Base-by-base conservation (phyloP, 2,888 invertebrate species). In the Caenorhabditis becei region DNA sequence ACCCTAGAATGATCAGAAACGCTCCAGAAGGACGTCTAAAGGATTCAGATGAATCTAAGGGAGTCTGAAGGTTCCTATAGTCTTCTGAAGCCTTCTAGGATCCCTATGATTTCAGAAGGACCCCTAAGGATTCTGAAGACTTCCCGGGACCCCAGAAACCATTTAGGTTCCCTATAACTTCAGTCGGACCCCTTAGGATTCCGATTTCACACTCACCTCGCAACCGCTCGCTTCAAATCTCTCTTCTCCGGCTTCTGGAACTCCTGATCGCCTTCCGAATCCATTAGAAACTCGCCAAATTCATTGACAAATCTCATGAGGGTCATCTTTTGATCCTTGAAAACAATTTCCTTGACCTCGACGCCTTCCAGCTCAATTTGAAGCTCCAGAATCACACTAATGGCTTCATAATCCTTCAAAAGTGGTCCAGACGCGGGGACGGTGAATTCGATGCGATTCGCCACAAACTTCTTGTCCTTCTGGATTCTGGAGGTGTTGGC, bases 171-270 rank as follows among this genome's bases (percentile, higher is more conserved):
- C n/a, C n/a, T n/a, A n/a, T n/a, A n/a, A n/a, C n/a, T n/a, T n/a
- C n/a, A n/a, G n/a, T n/a, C n/a, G n/a, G 20, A 47, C 7, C n/a
- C 5, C 23, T 20, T 32, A 20, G 18, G 1, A 18, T 10, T 18
- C 20, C 5, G 7, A 8, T 8, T 62, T n/a, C n/a, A n/a, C n/a
- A n/a, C n/a, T n/a, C n/a, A 67, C 66, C 66, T 71, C 0, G 80
- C 80, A 20, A 74, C 14, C 26, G 18, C 35, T 59, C 80, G 35
- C 10, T 69, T 74, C 35, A 63, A 69, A 44, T 80, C 80, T 18
- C 74, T 23, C 26, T 51, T 56, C 4, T 32, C 16, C 11, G 41
- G 41, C 14, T 5, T 5, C 14, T 7, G 7, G 41, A 41, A 14
- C 2, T 41, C 41, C 7, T 32, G 78, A 67, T 11, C 56, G 4